Conservation (phyloP, 1,140 invertebrate genomes). For the Drosophila subobscura region DNA sequence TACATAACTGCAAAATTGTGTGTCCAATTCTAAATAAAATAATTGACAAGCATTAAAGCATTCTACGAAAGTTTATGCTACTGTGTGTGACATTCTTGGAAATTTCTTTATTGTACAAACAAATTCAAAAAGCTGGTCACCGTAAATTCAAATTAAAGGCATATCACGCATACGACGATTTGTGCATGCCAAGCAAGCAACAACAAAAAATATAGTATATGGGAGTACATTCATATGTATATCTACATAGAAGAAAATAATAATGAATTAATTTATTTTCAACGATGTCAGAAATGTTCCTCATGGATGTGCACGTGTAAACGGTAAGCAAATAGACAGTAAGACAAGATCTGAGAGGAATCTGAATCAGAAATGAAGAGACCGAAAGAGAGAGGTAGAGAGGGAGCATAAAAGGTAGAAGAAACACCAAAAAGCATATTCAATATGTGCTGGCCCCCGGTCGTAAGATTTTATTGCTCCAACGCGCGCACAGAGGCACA, state of each 20-base stretch:
- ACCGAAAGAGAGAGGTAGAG: background rate
- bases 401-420: slow-evolving; percentile 27
- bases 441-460: slow-evolving; percentile 36
- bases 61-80: slow-evolving; percentile 1
- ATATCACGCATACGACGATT: slow-evolving; percentile 72
- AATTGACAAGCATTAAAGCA: too few relatives aligned
- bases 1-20: too few relatives aligned
- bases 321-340: slow-evolving; percentile 33
- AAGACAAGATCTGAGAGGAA: background rate
- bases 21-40: too few relatives aligned
- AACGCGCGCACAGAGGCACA: slow-evolving; percentile 24
- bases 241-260: slow-evolving; percentile 49
- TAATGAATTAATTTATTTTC: slow-evolving; percentile 81
- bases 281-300: slow-evolving; percentile 63
- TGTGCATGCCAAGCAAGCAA: slow-evolving; percentile 64
- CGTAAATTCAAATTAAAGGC: slow-evolving; percentile 78
- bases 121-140: slow-evolving; percentile 36
- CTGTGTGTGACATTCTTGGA: slow-evolving; percentile 7
- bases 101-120: slow-evolving; percentile 12
- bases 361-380: too few relatives aligned
- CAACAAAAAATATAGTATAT: slow-evolving; percentile 27
- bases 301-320: slow-evolving; percentile 44
- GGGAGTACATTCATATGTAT: too few relatives aligned
- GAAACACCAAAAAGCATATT: slow-evolving; percentile 64
- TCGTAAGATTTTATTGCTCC: slow-evolving; percentile 52